Evolutionary conservation across 2,113 vertebrate species (phyloP).

Genomic region (Tamias sibiricus): DNA sequence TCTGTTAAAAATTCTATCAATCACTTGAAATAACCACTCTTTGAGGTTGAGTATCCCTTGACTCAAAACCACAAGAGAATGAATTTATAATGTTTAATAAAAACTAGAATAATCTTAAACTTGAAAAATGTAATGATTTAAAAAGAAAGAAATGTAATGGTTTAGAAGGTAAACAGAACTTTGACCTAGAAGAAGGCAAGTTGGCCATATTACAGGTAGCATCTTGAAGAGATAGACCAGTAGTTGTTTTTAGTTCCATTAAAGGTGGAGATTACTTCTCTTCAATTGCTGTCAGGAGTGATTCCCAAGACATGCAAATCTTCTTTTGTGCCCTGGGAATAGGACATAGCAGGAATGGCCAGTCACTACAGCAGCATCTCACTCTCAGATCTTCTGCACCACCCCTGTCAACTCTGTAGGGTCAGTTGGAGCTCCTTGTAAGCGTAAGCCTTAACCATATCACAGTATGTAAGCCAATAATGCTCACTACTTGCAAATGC

Average conservation of each 20-base stretch:
- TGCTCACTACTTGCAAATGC: background rate
- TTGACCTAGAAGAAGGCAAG: background rate
- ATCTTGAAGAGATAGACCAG: background rate
- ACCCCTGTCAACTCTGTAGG: too few relatives aligned
- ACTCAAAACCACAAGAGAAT: background rate
- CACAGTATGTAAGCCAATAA: background rate
- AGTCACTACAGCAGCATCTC: accelerated
- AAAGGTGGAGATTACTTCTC: background rate
- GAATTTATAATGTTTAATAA: background rate
- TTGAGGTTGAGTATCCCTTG: background rate
- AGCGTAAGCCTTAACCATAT: background rate
- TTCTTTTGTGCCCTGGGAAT: background rate
- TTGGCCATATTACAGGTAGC: background rate
- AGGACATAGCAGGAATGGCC: background rate
- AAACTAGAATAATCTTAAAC: background rate
- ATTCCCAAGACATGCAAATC: background rate
- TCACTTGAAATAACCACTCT: background rate
- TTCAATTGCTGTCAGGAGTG: background rate
- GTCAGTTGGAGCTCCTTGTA: too few relatives aligned
- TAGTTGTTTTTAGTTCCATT: background rate
- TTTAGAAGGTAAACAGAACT: background rate
- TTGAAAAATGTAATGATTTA: background rate
- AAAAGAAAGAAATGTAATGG: background rate
- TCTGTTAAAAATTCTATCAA: background rate
- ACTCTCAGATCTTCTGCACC: background rate